A percentile compares a stretch with the other conserved stretches of the same genome.
phyloP scores from a whole-genome alignment of 2,113 vertebrate genomes.

The Vidua chalybeata region DNA sequence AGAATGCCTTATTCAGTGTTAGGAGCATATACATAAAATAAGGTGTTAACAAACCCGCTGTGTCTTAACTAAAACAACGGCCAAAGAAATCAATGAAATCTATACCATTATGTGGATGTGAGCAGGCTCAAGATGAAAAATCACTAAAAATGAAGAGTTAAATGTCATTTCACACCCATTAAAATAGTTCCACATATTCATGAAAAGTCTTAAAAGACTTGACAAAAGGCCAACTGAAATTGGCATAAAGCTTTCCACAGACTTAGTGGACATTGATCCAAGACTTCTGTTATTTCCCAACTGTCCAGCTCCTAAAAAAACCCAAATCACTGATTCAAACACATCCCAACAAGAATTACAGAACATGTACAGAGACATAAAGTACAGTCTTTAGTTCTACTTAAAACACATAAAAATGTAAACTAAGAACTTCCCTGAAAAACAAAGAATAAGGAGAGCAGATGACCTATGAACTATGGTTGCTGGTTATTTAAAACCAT shows the following conservation, averaged over 20 bases:
- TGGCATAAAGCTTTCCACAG: conserved; percentile 9
- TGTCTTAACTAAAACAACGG: background rate
- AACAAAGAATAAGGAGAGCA: background rate
- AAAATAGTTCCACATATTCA: conserved; percentile 17
- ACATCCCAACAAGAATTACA: background rate
- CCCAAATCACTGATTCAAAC: background rate
- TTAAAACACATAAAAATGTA: background rate
- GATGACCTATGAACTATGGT: background rate
- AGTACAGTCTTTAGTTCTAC: background rate
- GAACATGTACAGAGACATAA: background rate
- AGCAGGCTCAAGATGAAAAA: background rate
- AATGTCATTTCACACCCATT: conserved; percentile 32
- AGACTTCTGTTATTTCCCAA: conserved; percentile 49
- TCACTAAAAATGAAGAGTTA: conserved; percentile 24
- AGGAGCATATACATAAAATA: background rate
- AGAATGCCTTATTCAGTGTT: background rate
- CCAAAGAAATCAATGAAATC: background rate
- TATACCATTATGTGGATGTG: background rate
- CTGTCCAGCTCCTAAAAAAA: background rate
- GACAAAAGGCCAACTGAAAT: conserved; percentile 34
- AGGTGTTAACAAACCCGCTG: background rate
- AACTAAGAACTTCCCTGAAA: background rate
- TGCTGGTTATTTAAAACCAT: background rate
- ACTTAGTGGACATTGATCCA: conserved; percentile 30
- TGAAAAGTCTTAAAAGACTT: conserved; percentile 33